phyloP scores from a whole-genome alignment of 2,797 vertebrate species.

The Coranthus polyacanthus region DNA sequence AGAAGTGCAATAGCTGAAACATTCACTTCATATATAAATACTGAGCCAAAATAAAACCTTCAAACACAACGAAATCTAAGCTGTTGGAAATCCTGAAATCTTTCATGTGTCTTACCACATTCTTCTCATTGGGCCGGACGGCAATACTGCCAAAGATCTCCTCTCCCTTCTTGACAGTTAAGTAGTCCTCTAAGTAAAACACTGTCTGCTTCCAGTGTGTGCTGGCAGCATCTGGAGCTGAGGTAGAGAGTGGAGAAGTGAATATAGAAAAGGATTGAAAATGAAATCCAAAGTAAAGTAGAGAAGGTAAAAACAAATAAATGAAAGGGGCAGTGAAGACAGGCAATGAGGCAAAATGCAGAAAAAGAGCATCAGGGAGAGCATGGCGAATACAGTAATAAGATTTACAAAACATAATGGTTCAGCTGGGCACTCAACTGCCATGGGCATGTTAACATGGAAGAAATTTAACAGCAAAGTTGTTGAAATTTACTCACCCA shows the following conservation, averaged over 20 bases:
- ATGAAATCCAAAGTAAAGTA: background rate
- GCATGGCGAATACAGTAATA: background rate
- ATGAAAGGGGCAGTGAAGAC: background rate
- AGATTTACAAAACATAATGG: too few species aligned
- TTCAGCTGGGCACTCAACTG: conserved; percentile 5
- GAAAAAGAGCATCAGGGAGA: background rate
- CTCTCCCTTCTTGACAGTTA: conserved; percentile 96
- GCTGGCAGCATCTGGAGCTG: conserved; percentile 95
- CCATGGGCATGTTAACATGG: background rate
- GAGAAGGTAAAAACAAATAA: background rate
- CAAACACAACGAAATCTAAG: background rate
- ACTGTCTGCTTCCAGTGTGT: conserved; percentile 99
- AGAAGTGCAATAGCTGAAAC: background rate
- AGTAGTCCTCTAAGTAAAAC: conserved; percentile 97
- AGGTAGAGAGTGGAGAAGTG: background rate
- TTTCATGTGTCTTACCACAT: conserved; percentile 88
- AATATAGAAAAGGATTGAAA: background rate
- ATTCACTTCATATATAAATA: background rate
- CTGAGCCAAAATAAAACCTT: background rate
- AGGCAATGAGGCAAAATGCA: background rate
- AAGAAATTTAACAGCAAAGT: conserved; percentile 6
- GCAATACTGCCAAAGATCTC: conserved; percentile 95
- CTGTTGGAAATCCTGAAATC: too few species aligned
- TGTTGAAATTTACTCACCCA: conserved; percentile 31
- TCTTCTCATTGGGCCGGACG: conserved; percentile 96